Evolutionary conservation across 2,888 invertebrate species (phyloP).

Genomic region (Antheraea yamamai): DNA sequence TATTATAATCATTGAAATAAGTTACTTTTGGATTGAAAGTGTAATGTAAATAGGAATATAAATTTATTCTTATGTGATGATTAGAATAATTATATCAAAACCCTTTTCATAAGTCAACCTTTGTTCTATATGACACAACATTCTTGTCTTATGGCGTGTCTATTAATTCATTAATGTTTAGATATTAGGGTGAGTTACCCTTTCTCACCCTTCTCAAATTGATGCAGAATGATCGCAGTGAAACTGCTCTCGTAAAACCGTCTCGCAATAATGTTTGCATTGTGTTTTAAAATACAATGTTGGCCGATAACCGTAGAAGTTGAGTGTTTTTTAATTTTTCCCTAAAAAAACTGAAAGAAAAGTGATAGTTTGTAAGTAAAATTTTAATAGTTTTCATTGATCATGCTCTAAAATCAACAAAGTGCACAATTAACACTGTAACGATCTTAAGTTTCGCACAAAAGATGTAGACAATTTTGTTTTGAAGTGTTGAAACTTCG

Average conservation of each 20-base stretch:
- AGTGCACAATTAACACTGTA: background rate
- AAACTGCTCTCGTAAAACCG: slow-evolving; percentile 50
- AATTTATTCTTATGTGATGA: slow-evolving; percentile 17
- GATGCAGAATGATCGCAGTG: slow-evolving; percentile 23
- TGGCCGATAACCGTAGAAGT: no score
- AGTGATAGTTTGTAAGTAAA: background rate
- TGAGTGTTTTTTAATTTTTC: no score
- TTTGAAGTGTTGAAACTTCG: background rate
- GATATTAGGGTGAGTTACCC: slow-evolving; percentile 49
- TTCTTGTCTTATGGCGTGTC: slow-evolving; percentile 47
- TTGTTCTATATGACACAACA: slow-evolving; percentile 35
- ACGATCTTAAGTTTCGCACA: background rate
- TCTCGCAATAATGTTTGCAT: slow-evolving; percentile 44
- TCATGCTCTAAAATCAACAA: background rate
- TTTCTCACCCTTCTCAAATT: slow-evolving; percentile 60
- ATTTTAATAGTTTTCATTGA: background rate
- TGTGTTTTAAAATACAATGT: slow-evolving; percentile 1
- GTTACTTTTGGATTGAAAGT: background rate
- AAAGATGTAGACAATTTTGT: background rate
- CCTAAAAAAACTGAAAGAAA: no score
- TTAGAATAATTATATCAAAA: slow-evolving; percentile 31
- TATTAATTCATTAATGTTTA: slow-evolving; percentile 62
- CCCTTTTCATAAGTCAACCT: slow-evolving; percentile 35
- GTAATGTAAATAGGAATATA: background rate
- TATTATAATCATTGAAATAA: background rate